These are phyloP conservation scores for Epinotia ramella DNA, from an alignment of 2,888 invertebrate species.

Conservation along the genomic window DNA sequence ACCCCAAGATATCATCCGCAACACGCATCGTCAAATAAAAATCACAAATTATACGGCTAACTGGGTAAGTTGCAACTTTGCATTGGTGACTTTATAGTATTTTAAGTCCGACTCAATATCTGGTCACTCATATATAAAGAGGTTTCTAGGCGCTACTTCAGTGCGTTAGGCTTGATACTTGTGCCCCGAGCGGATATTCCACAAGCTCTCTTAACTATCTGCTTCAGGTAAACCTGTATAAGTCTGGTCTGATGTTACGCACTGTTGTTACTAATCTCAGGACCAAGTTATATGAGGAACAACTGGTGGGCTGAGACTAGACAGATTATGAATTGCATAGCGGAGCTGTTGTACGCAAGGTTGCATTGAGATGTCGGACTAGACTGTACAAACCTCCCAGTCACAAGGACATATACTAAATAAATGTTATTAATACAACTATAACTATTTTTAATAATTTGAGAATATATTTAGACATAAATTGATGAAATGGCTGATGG, in stretches of 20 bases:
- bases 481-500: too few species aligned
- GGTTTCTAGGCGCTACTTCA: slow-evolving; percentile 28
- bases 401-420: too few species aligned
- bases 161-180: slow-evolving; percentile 24
- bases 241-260: too few species aligned
- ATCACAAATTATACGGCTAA: background rate
- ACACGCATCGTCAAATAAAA: background rate
- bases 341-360: slow-evolving; percentile 3
- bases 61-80: background rate
- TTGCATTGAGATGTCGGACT: background rate
- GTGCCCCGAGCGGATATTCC: background rate
- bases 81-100: background rate
- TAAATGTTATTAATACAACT: too few species aligned
- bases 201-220: background rate
- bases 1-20: too few species aligned
- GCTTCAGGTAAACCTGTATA: background rate
- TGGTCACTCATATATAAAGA: slow-evolving; percentile 19
- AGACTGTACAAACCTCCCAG: too few species aligned
- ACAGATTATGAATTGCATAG: too few species aligned
- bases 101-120: background rate
- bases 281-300: too few species aligned
- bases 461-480: too few species aligned
- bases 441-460: too few species aligned
- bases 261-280: too few species aligned
- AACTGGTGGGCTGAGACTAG: too few species aligned